phyloP scores from a whole-genome alignment of 2,888 invertebrate species.

The Andrena chrysosceles region DNA sequence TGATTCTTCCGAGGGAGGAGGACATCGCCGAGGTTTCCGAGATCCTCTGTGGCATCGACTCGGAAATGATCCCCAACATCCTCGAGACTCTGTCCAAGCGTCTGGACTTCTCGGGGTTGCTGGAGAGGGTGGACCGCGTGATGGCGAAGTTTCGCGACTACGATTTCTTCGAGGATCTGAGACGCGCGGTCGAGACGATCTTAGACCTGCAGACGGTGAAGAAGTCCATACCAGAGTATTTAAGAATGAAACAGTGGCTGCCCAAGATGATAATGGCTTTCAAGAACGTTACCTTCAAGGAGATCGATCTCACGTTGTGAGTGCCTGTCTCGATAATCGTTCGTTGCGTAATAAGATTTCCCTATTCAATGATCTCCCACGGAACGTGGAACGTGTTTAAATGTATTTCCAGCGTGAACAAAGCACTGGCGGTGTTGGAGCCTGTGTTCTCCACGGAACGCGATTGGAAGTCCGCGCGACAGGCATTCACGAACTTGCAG shows the following conservation, averaged over 20 bases:
- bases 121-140: conserved; percentile 85
- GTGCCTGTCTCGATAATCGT: conserved; percentile 33
- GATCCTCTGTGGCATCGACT: conserved; percentile 84
- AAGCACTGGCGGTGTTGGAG: conserved; percentile 72
- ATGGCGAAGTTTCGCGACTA: conserved; percentile 86
- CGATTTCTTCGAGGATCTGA: conserved; percentile 84
- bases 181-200: conserved; percentile 84
- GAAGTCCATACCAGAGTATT: conserved; percentile 86
- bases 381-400: neutral
- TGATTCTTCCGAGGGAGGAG: conserved; percentile 74
- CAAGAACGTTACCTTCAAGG: conserved; percentile 75
- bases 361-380: neutral
- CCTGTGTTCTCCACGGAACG: conserved; percentile 73
- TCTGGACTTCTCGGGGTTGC: conserved; percentile 86
- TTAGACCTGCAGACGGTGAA: conserved; percentile 84
- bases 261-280: conserved; percentile 77
- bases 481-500: conserved; percentile 73
- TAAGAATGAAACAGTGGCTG: conserved; percentile 81
- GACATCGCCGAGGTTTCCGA: conserved; percentile 80
- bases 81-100: conserved; percentile 85
- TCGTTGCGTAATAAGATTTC: neutral
- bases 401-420: conserved; percentile 73
- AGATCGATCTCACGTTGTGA: conserved; percentile 79
- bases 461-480: conserved; percentile 73
- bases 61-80: conserved; percentile 84